Conservation (phyloP, 1,140 invertebrate species). For the Hormaphis cornu region DNA sequence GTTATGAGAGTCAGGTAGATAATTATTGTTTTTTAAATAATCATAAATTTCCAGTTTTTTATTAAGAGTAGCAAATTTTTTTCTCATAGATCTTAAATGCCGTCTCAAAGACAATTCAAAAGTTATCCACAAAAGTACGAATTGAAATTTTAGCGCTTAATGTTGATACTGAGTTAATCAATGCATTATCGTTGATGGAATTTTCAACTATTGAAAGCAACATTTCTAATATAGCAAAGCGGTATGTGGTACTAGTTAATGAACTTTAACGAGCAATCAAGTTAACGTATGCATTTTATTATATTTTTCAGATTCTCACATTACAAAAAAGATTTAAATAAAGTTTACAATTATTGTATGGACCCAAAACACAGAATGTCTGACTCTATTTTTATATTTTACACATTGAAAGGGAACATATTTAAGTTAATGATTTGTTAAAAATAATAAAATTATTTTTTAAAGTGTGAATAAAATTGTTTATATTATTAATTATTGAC, state of each 20-base stretch:
- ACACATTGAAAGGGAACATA: slow-evolving; percentile 39
- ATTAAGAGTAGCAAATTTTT: neutral
- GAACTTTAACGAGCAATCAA: neutral
- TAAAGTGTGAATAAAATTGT: neutral
- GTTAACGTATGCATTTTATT: neutral
- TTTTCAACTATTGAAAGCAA: slow-evolving; percentile 41
- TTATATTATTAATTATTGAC: no score
- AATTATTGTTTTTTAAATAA: neutral
- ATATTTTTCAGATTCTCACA: slow-evolving; percentile 40
- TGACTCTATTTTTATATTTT: slow-evolving; percentile 40
- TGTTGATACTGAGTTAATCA: slow-evolving; percentile 41
- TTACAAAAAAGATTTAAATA: slow-evolving; percentile 41
- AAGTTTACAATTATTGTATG: slow-evolving; percentile 40
- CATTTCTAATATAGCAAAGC: slow-evolving; percentile 42
- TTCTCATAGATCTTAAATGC: slow-evolving; percentile 36
- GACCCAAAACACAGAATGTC: slow-evolving; percentile 39
- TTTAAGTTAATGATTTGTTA: slow-evolving; percentile 39
- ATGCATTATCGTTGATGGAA: slow-evolving; percentile 43
- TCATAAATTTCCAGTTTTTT: neutral
- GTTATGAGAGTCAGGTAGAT: slow-evolving; percentile 37
- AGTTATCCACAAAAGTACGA: slow-evolving; percentile 43
- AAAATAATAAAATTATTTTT: neutral
- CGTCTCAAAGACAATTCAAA: slow-evolving; percentile 41
- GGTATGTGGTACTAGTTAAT: slow-evolving; percentile 38
- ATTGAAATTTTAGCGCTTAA: slow-evolving; percentile 46